phyloP scores from a whole-genome alignment of 2,797 vertebrate species.

The Urophycis tenuis region DNA sequence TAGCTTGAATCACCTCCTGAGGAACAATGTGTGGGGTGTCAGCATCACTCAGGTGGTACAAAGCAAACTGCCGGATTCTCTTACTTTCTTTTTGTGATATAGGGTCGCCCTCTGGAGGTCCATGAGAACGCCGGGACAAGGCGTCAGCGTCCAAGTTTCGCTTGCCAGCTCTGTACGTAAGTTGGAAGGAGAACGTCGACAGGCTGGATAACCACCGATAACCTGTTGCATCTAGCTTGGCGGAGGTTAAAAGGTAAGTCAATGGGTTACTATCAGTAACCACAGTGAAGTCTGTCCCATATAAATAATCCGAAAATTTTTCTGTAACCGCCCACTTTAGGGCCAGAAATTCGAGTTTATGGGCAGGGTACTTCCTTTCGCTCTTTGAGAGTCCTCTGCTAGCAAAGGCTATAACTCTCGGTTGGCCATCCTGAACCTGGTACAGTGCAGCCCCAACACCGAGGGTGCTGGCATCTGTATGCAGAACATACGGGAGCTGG shows the following conservation, averaged over 20 bases:
- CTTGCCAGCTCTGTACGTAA: background rate
- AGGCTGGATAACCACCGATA: background rate
- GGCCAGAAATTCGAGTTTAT: no score
- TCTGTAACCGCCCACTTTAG: no score
- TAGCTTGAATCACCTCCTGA: conserved; percentile 7
- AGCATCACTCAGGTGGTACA: conserved; percentile 7
- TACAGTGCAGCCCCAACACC: background rate
- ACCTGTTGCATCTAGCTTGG: background rate
- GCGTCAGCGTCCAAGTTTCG: conserved; percentile 20
- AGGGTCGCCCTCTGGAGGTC: background rate
- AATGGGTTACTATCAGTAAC: background rate
- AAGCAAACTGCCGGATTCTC: conserved; percentile 9
- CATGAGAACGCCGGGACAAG: conserved; percentile 4
- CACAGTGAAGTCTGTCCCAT: no score
- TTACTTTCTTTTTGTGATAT: conserved; percentile 22
- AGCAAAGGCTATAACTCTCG: conserved; percentile 3
- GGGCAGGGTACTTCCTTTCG: background rate
- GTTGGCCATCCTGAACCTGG: conserved; percentile 1
- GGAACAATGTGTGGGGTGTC: background rate
- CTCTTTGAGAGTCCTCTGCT: conserved; percentile 2
- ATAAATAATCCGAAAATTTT: no score
- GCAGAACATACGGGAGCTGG: no score
- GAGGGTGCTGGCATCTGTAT: no score
- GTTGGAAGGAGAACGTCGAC: background rate
- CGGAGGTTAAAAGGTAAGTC: background rate